Percentiles rank a stretch among this genome's conserved stretches.
phyloP scores from a whole-genome alignment of 2,888 invertebrate genomes.

The Xestia xanthographa region DNA sequence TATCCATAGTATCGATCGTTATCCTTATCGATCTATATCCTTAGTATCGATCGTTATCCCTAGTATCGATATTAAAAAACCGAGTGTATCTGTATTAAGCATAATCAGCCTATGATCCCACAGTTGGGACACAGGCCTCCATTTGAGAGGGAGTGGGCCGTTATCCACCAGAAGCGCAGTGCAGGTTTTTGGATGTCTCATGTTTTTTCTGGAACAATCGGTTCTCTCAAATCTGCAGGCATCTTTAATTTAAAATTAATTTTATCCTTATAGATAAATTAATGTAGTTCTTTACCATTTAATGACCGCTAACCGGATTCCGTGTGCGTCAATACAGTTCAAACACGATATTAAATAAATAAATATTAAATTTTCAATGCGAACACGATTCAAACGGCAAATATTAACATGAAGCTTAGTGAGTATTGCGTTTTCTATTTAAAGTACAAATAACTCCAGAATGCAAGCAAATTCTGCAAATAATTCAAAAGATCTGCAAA shows the following conservation, averaged over 20 bases:
- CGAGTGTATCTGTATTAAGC: neutral
- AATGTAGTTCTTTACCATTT: neutral
- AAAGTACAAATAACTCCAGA: neutral
- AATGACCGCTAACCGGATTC: slow-evolving; percentile 1
- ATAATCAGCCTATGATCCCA: neutral
- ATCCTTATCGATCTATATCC: neutral
- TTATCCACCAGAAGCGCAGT: neutral
- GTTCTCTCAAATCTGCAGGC: neutral
- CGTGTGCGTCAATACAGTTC: slow-evolving; percentile 28
- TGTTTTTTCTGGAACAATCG: neutral
- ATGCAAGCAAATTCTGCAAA: neutral
- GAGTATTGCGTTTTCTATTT: slow-evolving; percentile 35
- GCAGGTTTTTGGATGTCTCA: neutral
- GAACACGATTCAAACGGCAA: slow-evolving; percentile 13
- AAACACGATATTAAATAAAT: slow-evolving; percentile 11
- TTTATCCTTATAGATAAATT: neutral
- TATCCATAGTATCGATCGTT: no score
- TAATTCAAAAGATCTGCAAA: neutral
- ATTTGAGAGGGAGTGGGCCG: neutral
- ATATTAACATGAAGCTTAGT: slow-evolving; percentile 42
- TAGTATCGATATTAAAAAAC: neutral
- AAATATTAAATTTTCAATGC: slow-evolving; percentile 11
- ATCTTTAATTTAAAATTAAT: neutral
- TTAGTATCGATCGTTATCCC: neutral
- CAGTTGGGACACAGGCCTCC: neutral